These are phyloP conservation scores for Peromyscus maniculatus DNA, from an alignment of 2,113 vertebrate genomes.

Conservation along the genomic window DNA sequence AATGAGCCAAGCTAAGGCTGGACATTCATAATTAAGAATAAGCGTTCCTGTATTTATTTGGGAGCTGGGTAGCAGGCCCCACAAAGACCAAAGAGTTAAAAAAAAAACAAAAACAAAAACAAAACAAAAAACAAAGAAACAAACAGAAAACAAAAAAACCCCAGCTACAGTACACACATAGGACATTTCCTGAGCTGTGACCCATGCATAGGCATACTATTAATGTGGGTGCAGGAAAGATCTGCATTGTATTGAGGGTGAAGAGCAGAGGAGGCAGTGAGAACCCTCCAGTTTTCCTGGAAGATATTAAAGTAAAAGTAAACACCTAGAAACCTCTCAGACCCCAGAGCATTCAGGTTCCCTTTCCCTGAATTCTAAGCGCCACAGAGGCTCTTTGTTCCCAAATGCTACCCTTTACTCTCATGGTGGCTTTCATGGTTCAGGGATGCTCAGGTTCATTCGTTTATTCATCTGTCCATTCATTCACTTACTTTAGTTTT, in stretches of 20 bases:
- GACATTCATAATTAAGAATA: too few relatives aligned
- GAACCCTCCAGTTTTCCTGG: neutral
- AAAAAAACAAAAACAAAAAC: too few relatives aligned
- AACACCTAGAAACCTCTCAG: neutral
- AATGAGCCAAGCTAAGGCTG: too few relatives aligned
- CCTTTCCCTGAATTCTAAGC: neutral
- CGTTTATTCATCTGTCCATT: neutral
- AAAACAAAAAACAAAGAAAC: too few relatives aligned
- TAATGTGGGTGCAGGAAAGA: neutral
- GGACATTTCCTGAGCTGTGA: neutral
- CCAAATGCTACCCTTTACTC: too few relatives aligned
- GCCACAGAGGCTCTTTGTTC: accelerated
- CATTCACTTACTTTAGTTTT: neutral
- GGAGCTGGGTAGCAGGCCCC: too few relatives aligned
- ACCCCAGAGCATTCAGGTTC: accelerated
- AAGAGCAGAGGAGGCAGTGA: neutral
- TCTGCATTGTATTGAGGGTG: neutral
- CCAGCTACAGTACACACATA: too few relatives aligned
- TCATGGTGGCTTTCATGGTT: neutral
- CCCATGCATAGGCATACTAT: accelerated
- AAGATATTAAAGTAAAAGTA: neutral
- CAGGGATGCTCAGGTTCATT: neutral
- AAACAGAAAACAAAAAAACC: too few relatives aligned
- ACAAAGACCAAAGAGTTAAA: too few relatives aligned
- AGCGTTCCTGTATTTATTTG: too few relatives aligned